Base-by-base conservation (phyloP, 2,888 invertebrate genomes). In the Drosophila diplacantha region DNA sequence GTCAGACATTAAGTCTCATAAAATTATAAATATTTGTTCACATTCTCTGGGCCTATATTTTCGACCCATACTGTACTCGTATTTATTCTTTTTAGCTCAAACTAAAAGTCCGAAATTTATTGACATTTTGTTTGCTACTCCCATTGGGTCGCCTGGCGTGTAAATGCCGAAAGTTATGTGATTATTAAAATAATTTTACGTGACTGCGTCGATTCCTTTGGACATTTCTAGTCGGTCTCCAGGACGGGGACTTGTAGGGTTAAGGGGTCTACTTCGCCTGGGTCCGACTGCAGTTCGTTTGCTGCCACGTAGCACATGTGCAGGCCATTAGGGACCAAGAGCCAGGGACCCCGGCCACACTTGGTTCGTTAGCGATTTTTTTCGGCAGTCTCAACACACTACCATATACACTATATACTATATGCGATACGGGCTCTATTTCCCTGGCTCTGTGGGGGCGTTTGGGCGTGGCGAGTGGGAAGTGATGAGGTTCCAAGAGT, bases 91-190 rank as follows among this genome's bases (percentile, higher is more conserved):
- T 16, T 63, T 47, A 37, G 59, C 31, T 7, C 37, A 37, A 58
- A 38, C 34, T 41, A 39, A 54, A 62, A 68, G 50, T 29, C 54
- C 11, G 34, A 44, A 78, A 78, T 76, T 61, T 81, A 81, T 82
- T 79, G 77, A 80, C 80, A 73, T 78, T 83, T 83, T 72, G 61
- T 70, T 73, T 49, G 44, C 38, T 51, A 55, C 34, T 73, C 75
- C 81, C 79, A 69, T 65, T 63, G 79, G 76, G 60, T 63, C 61
- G 76, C 72, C 72, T 52, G 74, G 79, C 81, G 75, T 80, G 81
- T 80, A 83, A 83, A 83, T 83, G 79, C 83, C 83, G 75, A 80
- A 80, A 80, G 79, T 80, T 80, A 80, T 80, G 79, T 80, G 79
- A 80, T 80, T 80, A 80, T 80, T 80, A 80, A 80, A 80, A 80